These are phyloP conservation scores for Drosophila pseudotalamancana DNA, from an alignment of 2,888 invertebrate species.

Conservation along the genomic window DNA sequence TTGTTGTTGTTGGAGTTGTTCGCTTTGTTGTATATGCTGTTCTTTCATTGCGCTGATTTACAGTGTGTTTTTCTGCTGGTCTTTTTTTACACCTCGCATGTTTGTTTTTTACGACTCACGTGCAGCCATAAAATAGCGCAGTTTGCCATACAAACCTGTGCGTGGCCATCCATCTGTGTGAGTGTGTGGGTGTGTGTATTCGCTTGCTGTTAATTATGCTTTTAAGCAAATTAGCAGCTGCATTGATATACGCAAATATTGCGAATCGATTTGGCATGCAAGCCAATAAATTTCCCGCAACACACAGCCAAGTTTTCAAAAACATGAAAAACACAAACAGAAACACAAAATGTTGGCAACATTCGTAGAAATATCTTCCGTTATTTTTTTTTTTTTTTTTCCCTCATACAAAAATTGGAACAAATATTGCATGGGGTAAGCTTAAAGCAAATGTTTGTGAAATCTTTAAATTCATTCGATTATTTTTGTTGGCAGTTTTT, in stretches of 20 bases:
- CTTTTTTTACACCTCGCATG: slow-evolving; percentile 53
- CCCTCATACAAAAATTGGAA: slow-evolving; percentile 2
- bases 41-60: slow-evolving; percentile 66
- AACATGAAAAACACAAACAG: slow-evolving; percentile 32
- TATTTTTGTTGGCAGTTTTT: slow-evolving; percentile 26
- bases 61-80: slow-evolving; percentile 41
- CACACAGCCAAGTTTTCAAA: slow-evolving; percentile 17
- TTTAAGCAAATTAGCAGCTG: slow-evolving; percentile 77
- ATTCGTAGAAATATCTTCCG: slow-evolving; percentile 9
- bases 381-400: slow-evolving; percentile 1
- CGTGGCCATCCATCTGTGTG: background rate
- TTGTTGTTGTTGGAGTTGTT: slow-evolving; percentile 17
- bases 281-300: slow-evolving; percentile 59
- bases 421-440: slow-evolving; percentile 1
- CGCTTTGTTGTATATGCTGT: slow-evolving; percentile 34
- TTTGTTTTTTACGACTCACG: slow-evolving; percentile 69
- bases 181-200: slow-evolving; percentile 4
- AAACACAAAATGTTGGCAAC: slow-evolving; percentile 26
- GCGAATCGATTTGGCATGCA: slow-evolving; percentile 61
- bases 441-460: slow-evolving; percentile 11
- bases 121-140: slow-evolving; percentile 55
- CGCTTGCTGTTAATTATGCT: slow-evolving; percentile 72
- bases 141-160: slow-evolving; percentile 1
- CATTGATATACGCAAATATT: slow-evolving; percentile 61
- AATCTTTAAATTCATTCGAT: slow-evolving; percentile 46